Percentiles rank a stretch among this genome's conserved stretches.
These are phyloP conservation scores for Atlantisia rogersi DNA, from an alignment of 2,113 vertebrate species.

Conservation along the genomic window DNA sequence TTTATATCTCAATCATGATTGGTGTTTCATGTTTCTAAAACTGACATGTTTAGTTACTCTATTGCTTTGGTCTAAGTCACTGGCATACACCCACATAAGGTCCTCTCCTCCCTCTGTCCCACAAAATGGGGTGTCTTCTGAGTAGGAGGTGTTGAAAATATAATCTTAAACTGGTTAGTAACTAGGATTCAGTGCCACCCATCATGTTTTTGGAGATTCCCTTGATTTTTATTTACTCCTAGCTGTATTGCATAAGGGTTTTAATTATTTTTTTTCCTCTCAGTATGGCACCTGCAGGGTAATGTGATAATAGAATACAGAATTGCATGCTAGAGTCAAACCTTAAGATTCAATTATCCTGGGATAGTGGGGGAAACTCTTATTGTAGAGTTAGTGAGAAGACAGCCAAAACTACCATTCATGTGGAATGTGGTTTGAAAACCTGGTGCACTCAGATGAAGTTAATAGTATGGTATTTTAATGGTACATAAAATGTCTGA, in stretches of 20 bases:
- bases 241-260: background rate
- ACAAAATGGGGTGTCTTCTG: background rate
- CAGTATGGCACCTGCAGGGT: background rate
- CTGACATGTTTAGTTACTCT: background rate
- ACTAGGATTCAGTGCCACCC: background rate
- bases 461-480: constrained; percentile 26
- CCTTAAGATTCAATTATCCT: background rate
- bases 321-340: background rate
- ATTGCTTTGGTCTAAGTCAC: constrained; percentile 1
- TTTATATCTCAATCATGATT: constrained; percentile 38
- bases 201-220: background rate
- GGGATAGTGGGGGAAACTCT: background rate
- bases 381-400: background rate
- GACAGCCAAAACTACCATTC: background rate
- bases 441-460: background rate
- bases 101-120: background rate
- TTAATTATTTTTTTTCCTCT: background rate
- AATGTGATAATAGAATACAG: background rate
- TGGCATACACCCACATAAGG: background rate
- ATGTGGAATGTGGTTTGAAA: background rate
- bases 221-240: background rate
- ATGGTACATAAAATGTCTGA: constrained; percentile 24
- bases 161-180: background rate
- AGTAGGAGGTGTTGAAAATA: background rate
- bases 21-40: constrained; percentile 10